These are phyloP conservation scores for Eulemur rufifrons DNA, from an alignment of 2,113 vertebrate species.

Conservation along the genomic window DNA sequence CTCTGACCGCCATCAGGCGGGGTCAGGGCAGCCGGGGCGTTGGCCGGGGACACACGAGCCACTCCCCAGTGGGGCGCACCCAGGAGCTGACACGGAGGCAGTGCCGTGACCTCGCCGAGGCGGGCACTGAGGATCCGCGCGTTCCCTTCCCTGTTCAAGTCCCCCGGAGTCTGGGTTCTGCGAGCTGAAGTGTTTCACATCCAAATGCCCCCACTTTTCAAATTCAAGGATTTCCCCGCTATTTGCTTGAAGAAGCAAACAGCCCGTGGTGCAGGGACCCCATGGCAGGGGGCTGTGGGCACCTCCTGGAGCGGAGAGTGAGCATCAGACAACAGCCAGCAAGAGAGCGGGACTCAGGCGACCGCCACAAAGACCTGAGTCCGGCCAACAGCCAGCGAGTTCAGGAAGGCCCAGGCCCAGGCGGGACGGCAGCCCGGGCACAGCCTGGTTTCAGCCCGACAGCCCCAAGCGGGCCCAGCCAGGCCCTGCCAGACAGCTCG, in stretches of 20 bases:
- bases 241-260: not conserved
- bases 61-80: not conserved
- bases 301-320: not conserved
- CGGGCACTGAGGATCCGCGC: rapidly evolving
- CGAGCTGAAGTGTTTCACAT: rapidly evolving
- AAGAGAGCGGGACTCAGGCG: not conserved
- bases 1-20: not conserved
- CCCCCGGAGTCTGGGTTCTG: not conserved
- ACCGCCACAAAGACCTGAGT: not conserved
- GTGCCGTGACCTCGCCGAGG: not conserved
- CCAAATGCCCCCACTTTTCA: not conserved
- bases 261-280: not conserved
- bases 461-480: not conserved
- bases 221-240: not conserved
- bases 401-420: not conserved
- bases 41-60: not conserved
- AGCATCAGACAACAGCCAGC: not conserved
- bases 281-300: rapidly evolving
- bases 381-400: not conserved
- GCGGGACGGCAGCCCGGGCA: too few relatives aligned
- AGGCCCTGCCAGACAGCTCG: rapidly evolving
- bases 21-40: not conserved
- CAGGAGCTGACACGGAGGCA: not conserved
- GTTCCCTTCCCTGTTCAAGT: not conserved
- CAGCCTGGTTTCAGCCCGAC: not conserved